A percentile compares a stretch with the other conserved stretches of the same genome.
These are phyloP conservation scores for Lordiphosa fenestrarum DNA, from an alignment of 2,888 invertebrate species.

Conservation along the genomic window DNA sequence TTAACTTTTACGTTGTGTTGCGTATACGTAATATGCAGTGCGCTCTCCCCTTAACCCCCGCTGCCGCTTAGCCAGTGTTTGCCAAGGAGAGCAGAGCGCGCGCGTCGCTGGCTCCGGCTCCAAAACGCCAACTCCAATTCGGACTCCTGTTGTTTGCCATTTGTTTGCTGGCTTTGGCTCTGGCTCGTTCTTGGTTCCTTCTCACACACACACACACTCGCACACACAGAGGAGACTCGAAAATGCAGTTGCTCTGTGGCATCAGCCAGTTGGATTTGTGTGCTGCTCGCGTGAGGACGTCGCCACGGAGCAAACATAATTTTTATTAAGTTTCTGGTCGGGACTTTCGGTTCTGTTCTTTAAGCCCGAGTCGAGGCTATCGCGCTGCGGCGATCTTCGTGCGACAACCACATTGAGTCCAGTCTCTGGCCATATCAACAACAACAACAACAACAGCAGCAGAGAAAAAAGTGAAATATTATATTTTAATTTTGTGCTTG, in stretches of 20 bases:
- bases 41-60: conserved; percentile 3
- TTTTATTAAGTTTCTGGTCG: neutral
- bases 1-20: conserved; percentile 53
- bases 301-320: neutral
- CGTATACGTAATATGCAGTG: conserved; percentile 58
- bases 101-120: conserved; percentile 52
- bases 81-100: conserved; percentile 54
- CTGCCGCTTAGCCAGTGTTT: conserved; percentile 34
- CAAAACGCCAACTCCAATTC: conserved; percentile 11
- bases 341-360: conserved; percentile 7
- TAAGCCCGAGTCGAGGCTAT: conserved; percentile 22
- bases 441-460: conserved; percentile 4
- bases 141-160: conserved; percentile 26
- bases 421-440: conserved; percentile 1
- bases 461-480: conserved; percentile 53
- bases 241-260: conserved; percentile 35
- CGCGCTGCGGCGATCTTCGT: conserved; percentile 37
- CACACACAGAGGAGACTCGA: conserved; percentile 12
- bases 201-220: conserved; percentile 8
- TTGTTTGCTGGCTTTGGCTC: conserved; percentile 14
- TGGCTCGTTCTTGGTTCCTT: conserved; percentile 53
- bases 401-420: conserved; percentile 9
- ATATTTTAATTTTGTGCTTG: conserved; percentile 49
- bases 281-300: conserved; percentile 68
- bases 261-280: conserved; percentile 59